Percentiles rank a stretch among this genome's conserved stretches.
These are phyloP conservation scores for Macrosteles quadrilineatus DNA, from an alignment of 1,140 invertebrate genomes.

Conservation along the genomic window DNA sequence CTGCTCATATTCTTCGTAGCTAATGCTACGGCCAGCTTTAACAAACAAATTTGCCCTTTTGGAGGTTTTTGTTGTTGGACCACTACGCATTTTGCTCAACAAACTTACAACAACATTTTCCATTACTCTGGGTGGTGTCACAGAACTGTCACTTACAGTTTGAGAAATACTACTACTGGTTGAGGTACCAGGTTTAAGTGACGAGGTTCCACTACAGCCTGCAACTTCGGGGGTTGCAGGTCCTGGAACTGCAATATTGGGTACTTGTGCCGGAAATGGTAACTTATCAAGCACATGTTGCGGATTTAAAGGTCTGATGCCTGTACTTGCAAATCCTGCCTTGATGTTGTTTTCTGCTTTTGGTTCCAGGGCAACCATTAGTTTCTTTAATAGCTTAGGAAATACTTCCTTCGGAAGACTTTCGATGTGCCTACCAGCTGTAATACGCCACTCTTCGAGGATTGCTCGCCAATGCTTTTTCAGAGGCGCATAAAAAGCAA, in stretches of 20 bases:
- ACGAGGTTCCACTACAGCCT: neutral
- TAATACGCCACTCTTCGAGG: slow-evolving; percentile 44
- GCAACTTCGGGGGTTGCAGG: neutral
- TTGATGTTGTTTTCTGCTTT: neutral
- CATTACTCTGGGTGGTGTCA: neutral
- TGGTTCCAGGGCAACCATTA: neutral
- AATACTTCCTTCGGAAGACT: slow-evolving; percentile 26
- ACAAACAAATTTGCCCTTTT: too few relatives aligned
- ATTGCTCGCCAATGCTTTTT: slow-evolving; percentile 49
- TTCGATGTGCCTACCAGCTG: neutral
- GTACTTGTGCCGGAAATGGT: neutral
- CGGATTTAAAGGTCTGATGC: neutral
- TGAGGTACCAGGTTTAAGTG: neutral
- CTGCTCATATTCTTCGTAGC: too few relatives aligned
- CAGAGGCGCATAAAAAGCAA: slow-evolving; percentile 48
- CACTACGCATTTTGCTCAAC: too few relatives aligned
- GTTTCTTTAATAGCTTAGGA: neutral
- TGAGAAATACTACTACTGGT: neutral
- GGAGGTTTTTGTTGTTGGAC: too few relatives aligned
- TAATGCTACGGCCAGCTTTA: too few relatives aligned
- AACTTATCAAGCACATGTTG: slow-evolving; percentile 14
- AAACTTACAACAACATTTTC: neutral
- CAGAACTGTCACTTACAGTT: neutral
- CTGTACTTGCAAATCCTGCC: neutral
- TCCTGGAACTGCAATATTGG: neutral